Base-by-base conservation (phyloP, 2,888 invertebrate genomes). In the Uropetala carovei region DNA sequence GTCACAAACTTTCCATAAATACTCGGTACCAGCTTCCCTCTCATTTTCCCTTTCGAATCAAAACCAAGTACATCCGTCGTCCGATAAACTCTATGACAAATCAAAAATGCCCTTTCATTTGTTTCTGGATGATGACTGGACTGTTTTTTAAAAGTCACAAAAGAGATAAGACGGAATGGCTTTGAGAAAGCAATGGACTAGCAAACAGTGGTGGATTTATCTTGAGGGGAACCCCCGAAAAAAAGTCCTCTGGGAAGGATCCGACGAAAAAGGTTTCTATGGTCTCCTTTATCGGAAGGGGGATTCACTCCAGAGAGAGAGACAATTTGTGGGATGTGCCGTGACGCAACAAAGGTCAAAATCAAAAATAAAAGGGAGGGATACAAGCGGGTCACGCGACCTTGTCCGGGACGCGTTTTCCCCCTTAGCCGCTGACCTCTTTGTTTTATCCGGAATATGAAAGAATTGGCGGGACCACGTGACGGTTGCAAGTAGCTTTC, bases 261-360 rank as follows among this genome's bases (percentile, higher is more conserved):
- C 10, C 27, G 75, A 22, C 75, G 22, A 27, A 27, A n/a, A 75
- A 75, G 75, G 75, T 75, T 75, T 43, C 5, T 27, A 75, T 27
- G 22, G 75, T 75, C n/a, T n/a, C 75, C 75, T 75, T 75, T 75
- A 75, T 75, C 75, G 75, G 75, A 68, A 68, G 68, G 43, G 43
- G 68, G 68, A 27, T 27, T 75, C 75, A 27, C 27, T 75, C 22
- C 22, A 22, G 75, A 27, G 75, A 75, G n/a, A n/a, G n/a, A n/a
- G n/a, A n/a, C n/a, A n/a, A 75, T 75, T 75, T 75, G 75, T 27
- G 22, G 22, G 75, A 75, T 27, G 22, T 22, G 22, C 27, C 75
- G 75, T 75, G 11, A 75, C 75, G 75, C 27, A 27, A 75, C 75
- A 75, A 68, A 68, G 68, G 68, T 68, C 18, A 22, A 22, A n/a